Percentiles rank a stretch among this genome's conserved stretches.
phyloP scores from a whole-genome alignment of 2,888 invertebrate species.

The Protophormia terraenovae region DNA sequence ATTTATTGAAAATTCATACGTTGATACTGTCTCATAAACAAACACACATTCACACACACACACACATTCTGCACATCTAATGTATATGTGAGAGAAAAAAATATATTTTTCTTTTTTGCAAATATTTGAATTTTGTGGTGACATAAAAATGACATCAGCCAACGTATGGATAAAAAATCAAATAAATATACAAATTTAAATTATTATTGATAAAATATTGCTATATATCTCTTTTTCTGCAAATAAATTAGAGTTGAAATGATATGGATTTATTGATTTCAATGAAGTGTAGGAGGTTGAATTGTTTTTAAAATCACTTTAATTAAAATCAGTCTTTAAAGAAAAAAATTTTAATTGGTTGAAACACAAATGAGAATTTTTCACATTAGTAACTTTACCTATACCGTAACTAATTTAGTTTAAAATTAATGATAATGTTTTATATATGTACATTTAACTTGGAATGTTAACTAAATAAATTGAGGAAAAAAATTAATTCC shows the following conservation, averaged over 20 bases:
- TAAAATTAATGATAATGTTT: no score
- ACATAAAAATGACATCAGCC: constrained; percentile 33
- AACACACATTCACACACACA: background rate
- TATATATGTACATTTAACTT: no score
- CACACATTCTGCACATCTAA: background rate
- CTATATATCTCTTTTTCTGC: no score
- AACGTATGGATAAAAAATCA: background rate
- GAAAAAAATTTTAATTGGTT: background rate
- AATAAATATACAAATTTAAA: constrained; percentile 3
- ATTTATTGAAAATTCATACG: constrained; percentile 47
- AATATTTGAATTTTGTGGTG: constrained; percentile 17
- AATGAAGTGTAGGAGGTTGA: background rate
- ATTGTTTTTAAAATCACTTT: background rate
- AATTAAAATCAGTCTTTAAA: background rate
- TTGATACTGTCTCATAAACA: constrained; percentile 1
- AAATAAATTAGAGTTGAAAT: background rate
- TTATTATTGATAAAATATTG: background rate
- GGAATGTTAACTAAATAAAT: no score
- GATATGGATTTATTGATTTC: constrained; percentile 9
- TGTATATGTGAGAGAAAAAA: background rate
- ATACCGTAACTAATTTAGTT: no score
- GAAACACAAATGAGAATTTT: background rate
- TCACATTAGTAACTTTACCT: no score
- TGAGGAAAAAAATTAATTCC: no score
- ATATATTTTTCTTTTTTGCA: background rate